Conservation (phyloP, 1,140 invertebrate species). For the Schmidtea mediterranea region DNA sequence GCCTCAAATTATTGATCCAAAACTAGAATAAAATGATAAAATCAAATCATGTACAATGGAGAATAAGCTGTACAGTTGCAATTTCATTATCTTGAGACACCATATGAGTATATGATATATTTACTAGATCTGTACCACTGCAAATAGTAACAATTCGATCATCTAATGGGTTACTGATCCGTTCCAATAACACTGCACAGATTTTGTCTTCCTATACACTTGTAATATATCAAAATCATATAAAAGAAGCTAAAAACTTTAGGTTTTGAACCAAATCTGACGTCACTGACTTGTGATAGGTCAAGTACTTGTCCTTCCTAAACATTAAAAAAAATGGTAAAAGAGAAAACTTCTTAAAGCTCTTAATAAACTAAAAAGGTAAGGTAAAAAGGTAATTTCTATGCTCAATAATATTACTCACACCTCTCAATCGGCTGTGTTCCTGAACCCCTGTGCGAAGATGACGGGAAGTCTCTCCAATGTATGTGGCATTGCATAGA, state of each 20-base stretch:
- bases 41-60: constrained; percentile 3
- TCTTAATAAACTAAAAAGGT: too few relatives aligned
- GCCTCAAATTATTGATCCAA: constrained; percentile 64
- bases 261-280: constrained; percentile 55
- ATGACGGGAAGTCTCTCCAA: too few relatives aligned
- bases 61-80: constrained; percentile 43
- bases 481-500: too few relatives aligned
- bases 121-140: constrained; percentile 92
- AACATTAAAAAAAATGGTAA: constrained; percentile 14
- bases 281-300: constrained; percentile 82
- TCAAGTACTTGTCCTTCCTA: constrained; percentile 86
- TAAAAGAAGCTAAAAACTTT: too few relatives aligned
- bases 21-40: constrained; percentile 19
- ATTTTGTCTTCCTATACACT: constrained; percentile 49
- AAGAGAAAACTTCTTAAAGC: too few relatives aligned
- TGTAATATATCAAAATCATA: too few relatives aligned
- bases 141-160: constrained; percentile 88
- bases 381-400: too few relatives aligned
- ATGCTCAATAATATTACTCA: too few relatives aligned
- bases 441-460: too few relatives aligned
- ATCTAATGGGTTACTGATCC: constrained; percentile 43
- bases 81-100: constrained; percentile 65
- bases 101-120: constrained; percentile 87
- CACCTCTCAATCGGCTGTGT: too few relatives aligned
- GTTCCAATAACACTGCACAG: constrained; percentile 39